Evolutionary conservation across 2,113 vertebrate genomes (phyloP), one percentile per base, ranked within the genome.

Genomic region (Paramisgurnus dabryanus): DNA sequence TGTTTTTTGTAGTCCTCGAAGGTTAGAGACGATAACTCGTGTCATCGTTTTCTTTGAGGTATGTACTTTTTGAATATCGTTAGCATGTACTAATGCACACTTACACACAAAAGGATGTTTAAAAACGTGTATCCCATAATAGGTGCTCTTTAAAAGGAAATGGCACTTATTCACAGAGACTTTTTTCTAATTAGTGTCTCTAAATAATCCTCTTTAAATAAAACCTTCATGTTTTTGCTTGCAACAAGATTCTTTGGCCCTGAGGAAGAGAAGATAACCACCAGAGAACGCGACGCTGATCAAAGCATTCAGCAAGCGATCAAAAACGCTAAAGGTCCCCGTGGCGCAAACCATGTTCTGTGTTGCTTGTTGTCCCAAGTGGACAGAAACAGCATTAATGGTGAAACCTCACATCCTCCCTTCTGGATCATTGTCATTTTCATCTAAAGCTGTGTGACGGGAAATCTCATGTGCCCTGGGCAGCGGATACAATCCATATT

Each of bases 271-370:
- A 64, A 65, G 74, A 73, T 67, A 82, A 69, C 43, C 82, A 27
- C 79, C n/a, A 78, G 80, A 82, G 85, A 87, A 72, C 41, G 40
- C 22, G 41, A 64, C 61, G 40, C 47, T 73, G 85, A 89, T 87
- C 82, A 90, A 87, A 86, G 86, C 79, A 55, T 78, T 78, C 76
- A 79, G 49, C 22, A 61, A 1, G 43, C 50, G 17, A 81, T 81
- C 39, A 80, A 81, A 79, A 82, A 65, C 71, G 43, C n/a, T 39
- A 43, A 41, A 63, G 67, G 71, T 80, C 80, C 79, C 80, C 12
- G 43, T 39, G 76, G 82, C 55, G 73, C 4, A 40, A 53, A 47
- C 53, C 50, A 11, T 76, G 60, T 79, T 83, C 61, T 67, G 17
- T 61, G 34, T 57, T 43, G 67, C 50, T 8, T 27, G 69, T 45